A percentile compares a stretch with the other conserved stretches of the same genome.
These are phyloP conservation scores for Caracal caracal DNA, from an alignment of 2,113 vertebrate genomes.

Conservation along the genomic window DNA sequence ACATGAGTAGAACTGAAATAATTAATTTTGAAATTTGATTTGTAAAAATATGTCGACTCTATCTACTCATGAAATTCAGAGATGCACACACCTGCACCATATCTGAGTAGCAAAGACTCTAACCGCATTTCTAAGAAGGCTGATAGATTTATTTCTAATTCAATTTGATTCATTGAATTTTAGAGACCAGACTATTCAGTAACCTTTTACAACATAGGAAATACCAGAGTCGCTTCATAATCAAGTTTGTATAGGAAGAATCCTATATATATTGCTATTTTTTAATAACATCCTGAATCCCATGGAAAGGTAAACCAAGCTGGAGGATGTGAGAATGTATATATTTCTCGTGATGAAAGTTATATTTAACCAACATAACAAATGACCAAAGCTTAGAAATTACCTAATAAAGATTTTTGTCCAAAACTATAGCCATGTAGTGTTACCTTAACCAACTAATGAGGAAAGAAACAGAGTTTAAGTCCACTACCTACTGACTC, in stretches of 20 bases:
- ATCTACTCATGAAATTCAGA: slow-evolving; percentile 32
- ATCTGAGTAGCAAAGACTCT: background rate
- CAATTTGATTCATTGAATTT: slow-evolving; percentile 47
- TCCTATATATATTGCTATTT: background rate
- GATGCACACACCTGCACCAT: background rate
- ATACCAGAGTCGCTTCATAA: background rate
- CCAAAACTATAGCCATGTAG: background rate
- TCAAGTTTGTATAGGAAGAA: slow-evolving; percentile 22
- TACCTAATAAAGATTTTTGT: background rate
- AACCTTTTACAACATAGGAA: background rate
- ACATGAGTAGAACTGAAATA: background rate
- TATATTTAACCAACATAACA: background rate
- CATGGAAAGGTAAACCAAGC: slow-evolving; percentile 32
- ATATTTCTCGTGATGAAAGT: background rate
- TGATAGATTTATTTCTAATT: slow-evolving; percentile 30
- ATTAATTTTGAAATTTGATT: slow-evolving; percentile 51
- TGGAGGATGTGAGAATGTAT: background rate
- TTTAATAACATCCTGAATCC: background rate
- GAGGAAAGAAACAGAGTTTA: slow-evolving; percentile 16
- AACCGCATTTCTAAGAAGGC: background rate
- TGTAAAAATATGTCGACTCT: background rate
- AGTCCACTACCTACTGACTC: background rate
- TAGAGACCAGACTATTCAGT: background rate
- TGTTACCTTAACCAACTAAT: background rate
- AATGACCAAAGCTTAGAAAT: background rate